These are phyloP conservation scores for Leptinotarsa undecemlineata DNA, from an alignment of 1,140 invertebrate genomes.

Conservation along the genomic window DNA sequence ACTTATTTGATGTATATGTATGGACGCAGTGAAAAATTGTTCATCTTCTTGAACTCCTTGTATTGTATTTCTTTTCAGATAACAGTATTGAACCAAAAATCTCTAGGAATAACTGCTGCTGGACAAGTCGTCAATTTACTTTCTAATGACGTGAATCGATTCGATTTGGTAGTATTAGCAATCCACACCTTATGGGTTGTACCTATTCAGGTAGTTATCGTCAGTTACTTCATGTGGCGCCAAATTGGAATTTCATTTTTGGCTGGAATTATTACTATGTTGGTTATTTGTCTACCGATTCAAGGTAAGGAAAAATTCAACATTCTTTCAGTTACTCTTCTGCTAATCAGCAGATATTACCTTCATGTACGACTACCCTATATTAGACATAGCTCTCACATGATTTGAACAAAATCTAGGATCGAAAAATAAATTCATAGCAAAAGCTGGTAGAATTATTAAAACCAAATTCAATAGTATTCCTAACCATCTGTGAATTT, in stretches of 20 bases:
- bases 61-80: constrained; percentile 54
- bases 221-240: constrained; percentile 69
- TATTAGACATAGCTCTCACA: too few relatives aligned
- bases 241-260: constrained; percentile 69
- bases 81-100: constrained; percentile 64
- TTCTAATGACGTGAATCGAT: constrained; percentile 76
- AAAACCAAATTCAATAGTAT: too few relatives aligned
- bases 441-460: too few relatives aligned
- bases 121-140: constrained; percentile 84
- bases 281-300: constrained; percentile 65
- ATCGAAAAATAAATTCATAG: too few relatives aligned
- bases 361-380: too few relatives aligned
- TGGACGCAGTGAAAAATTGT: too few relatives aligned
- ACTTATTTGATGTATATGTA: too few relatives aligned
- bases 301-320: constrained; percentile 60
- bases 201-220: constrained; percentile 68
- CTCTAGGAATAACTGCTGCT: constrained; percentile 71
- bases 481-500: too few relatives aligned
- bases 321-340: too few relatives aligned
- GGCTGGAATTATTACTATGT: constrained; percentile 69
- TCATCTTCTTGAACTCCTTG: too few relatives aligned
- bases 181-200: constrained; percentile 70
- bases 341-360: too few relatives aligned
- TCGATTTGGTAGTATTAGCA: constrained; percentile 65
- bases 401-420: too few relatives aligned